Base-by-base conservation (phyloP, 2,797 vertebrate genomes). In the Mycteria americana region DNA sequence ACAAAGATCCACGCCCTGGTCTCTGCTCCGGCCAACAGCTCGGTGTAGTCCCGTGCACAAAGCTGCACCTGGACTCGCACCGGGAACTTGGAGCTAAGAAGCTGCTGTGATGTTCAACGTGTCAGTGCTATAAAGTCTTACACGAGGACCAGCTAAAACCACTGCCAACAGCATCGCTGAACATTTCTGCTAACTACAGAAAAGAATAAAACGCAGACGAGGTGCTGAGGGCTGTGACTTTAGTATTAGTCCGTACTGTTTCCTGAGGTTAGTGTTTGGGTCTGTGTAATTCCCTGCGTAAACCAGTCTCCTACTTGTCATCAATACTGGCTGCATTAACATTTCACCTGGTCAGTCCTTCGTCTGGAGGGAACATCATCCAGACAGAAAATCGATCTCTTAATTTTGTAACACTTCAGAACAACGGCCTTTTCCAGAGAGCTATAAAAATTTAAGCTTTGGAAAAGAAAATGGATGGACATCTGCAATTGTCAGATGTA, bases 231-330 rank as follows among this genome's bases (percentile, higher is more conserved):
- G 48, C 72, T 50, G 14, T 51, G 59, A 27, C 37, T 56, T 17
- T 1, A 13, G 54, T 2, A 5, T 8, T 17, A n/a, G 39, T 16
- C 65, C 37, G 51, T 4, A 18, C 17, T 5, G 0, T 6, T 12
- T 10, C 12, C 25, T 5, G 19, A 22, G 41, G 63, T 8, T 6
- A 10, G 15, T 0, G 37, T 14, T 22, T 4, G n/a, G 50, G 9
- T 14, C 70, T 30, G 30, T 6, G 48, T 3, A 17, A 68, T 6
- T 22, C 70, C 35, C 59, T 13, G 39, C 41, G 25, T 1, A 30
- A 60, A 35, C 53, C 3, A 11, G 12, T 25, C 60, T 48, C 62
- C 56, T 23, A 1, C 7, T 39, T 59, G 51, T 8, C 68, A 39
- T 21, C 74, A 18, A 6, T 11, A 22, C 41, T 1, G 33, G 37